Evolutionary conservation across 2,113 vertebrate species (phyloP).

Genomic region (Varanus komodoensis): DNA sequence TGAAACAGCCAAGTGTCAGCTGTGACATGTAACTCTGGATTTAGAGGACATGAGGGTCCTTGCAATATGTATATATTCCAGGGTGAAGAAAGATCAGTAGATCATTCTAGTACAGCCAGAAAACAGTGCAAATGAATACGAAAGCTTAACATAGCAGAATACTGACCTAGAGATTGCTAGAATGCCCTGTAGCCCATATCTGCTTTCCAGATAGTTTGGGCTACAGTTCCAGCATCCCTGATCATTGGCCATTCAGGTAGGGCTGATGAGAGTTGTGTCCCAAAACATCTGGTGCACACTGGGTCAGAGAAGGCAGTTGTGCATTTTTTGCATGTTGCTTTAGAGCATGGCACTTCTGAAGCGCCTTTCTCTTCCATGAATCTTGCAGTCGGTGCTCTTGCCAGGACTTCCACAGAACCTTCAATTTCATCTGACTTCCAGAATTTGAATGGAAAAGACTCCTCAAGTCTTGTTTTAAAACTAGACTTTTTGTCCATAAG

Average conservation of each 20-base stretch:
- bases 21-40: not conserved
- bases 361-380: not conserved
- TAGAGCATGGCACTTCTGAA: constrained; percentile 27
- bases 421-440: constrained; percentile 5
- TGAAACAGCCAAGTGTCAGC: not conserved
- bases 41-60: not conserved
- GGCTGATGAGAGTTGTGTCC: too few relatives aligned
- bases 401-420: not conserved
- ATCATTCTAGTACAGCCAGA: not conserved
- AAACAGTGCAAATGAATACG: not conserved
- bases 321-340: not conserved
- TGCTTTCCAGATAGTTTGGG: too few relatives aligned
- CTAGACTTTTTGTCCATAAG: not conserved
- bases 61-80: not conserved
- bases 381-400: not conserved
- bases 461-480: not conserved
- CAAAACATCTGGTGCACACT: too few relatives aligned
- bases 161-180: not conserved
- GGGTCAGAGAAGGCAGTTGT: too few relatives aligned
- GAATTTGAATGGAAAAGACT: not conserved
- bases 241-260: too few relatives aligned
- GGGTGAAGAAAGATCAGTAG: not conserved
- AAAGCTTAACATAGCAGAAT: not conserved
- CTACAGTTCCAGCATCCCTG: too few relatives aligned
- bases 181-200: not conserved